These are phyloP conservation scores for Protosalanx chinensis DNA, from an alignment of 2,797 vertebrate species.

Conservation along the genomic window DNA sequence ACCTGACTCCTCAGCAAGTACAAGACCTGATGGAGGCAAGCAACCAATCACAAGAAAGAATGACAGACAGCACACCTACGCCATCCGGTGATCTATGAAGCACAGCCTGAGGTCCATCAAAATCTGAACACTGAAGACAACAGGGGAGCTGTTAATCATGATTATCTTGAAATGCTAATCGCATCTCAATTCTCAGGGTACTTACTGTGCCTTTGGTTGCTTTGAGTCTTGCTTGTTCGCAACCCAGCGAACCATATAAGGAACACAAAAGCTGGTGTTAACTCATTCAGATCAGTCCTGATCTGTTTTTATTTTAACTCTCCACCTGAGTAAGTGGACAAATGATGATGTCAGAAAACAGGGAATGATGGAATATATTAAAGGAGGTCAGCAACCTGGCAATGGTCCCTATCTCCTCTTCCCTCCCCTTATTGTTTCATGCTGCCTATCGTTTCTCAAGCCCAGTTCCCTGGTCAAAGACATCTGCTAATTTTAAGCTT, in stretches of 20 bases:
- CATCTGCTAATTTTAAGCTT: conserved; percentile 29
- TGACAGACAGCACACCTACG: background rate
- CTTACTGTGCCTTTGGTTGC: conserved; percentile 6
- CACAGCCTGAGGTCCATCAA: conserved; percentile 12
- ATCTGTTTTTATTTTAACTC: conserved; percentile 6
- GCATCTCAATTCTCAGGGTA: background rate
- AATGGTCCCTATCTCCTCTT: background rate
- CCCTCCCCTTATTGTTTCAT: background rate
- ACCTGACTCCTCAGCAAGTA: conserved; percentile 9
- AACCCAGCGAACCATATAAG: background rate
- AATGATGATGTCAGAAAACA: background rate
- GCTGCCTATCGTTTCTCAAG: background rate
- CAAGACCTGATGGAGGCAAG: conserved; percentile 18
- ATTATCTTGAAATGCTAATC: conserved; percentile 22
- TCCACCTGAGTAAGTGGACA: background rate
- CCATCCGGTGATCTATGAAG: conserved; percentile 23
- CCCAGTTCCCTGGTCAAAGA: conserved; percentile 12
- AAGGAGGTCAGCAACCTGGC: too few species aligned
- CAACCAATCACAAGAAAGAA: conserved; percentile 16
- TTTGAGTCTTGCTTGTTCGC: background rate
- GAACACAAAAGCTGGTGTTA: background rate
- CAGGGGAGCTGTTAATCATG: background rate
- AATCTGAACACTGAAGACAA: conserved; percentile 11
- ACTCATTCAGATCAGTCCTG: background rate
- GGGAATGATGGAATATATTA: background rate